These are phyloP conservation scores for Acanthopagrus latus DNA, from an alignment of 2,797 vertebrate genomes.

Conservation along the genomic window DNA sequence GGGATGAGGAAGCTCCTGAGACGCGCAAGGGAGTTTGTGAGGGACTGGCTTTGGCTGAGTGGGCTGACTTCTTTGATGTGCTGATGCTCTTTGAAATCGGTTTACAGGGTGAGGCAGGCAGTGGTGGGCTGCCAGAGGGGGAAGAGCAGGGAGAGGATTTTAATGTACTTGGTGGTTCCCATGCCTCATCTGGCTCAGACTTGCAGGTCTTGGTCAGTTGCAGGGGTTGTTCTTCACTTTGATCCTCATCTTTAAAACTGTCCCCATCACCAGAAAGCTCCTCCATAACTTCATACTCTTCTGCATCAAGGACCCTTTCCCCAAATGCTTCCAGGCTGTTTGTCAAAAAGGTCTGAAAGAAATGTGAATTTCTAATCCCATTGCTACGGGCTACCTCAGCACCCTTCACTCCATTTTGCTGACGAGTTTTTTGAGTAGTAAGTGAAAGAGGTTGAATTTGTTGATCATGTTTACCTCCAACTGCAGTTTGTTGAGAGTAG, in stretches of 20 bases:
- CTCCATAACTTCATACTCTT: slow-evolving; percentile 63
- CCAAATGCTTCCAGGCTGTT: slow-evolving; percentile 85
- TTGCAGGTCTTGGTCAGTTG: slow-evolving; percentile 76
- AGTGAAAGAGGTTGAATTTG: slow-evolving; percentile 82
- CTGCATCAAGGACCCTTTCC: slow-evolving; percentile 73
- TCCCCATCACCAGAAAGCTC: slow-evolving; percentile 76
- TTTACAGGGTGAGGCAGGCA: slow-evolving; percentile 71
- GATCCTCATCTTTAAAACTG: slow-evolving; percentile 73
- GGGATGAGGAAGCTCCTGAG: slow-evolving; percentile 75
- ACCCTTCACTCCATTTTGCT: slow-evolving; percentile 60
- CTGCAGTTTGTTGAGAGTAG: slow-evolving; percentile 61
- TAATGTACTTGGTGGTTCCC: slow-evolving; percentile 48
- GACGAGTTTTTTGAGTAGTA: slow-evolving; percentile 73
- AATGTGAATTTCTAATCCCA: slow-evolving; percentile 77
- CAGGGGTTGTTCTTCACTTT: slow-evolving; percentile 78
- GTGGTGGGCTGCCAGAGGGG: slow-evolving; percentile 75
- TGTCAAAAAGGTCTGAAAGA: slow-evolving; percentile 86
- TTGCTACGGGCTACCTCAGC: slow-evolving; percentile 68
- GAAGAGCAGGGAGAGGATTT: slow-evolving; percentile 72
- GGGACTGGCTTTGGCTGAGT: slow-evolving; percentile 66
- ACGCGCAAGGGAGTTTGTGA: slow-evolving; percentile 58
- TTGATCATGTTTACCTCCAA: slow-evolving; percentile 75
- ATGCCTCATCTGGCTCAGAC: slow-evolving; percentile 66
- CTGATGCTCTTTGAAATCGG: slow-evolving; percentile 72
- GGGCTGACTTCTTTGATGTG: slow-evolving; percentile 75